Conservation (phyloP, 2,113 vertebrate genomes). For the Hylia prasina region DNA sequence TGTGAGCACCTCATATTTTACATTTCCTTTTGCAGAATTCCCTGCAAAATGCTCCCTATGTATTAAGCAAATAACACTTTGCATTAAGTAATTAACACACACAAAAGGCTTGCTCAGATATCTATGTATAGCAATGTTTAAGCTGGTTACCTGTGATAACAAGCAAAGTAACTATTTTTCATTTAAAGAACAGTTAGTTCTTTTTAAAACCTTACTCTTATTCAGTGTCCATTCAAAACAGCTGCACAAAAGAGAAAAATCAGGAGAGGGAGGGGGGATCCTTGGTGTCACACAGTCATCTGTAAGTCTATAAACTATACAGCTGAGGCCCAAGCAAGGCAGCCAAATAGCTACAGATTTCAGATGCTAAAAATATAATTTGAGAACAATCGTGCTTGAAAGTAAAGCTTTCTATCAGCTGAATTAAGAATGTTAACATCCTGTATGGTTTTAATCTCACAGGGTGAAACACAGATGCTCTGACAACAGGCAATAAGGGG, state of each 20-base stretch:
- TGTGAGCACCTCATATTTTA: not conserved
- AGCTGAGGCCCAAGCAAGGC: conserved; percentile 54
- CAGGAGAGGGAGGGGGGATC: not conserved
- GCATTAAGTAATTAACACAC: not conserved
- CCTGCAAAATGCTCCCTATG: not conserved
- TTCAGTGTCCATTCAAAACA: not conserved
- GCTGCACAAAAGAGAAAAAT: not conserved
- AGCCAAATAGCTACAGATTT: not conserved
- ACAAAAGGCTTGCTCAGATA: not conserved
- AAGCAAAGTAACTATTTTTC: not conserved
- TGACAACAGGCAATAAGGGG: not conserved
- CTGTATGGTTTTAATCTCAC: not conserved
- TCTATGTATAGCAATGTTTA: not conserved
- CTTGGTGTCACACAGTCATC: not conserved
- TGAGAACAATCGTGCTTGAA: not conserved
- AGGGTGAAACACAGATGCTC: not conserved
- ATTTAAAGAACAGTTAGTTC: not conserved
- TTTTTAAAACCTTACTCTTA: conserved; percentile 5
- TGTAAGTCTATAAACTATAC: not conserved
- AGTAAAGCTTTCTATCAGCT: not conserved
- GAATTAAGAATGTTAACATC: not conserved
- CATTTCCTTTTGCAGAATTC: not conserved
- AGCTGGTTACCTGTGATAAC: not conserved
- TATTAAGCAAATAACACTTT: not conserved
- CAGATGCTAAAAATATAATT: not conserved